Evolutionary conservation across 2,113 vertebrate species (phyloP).

Genomic region (Ophthalmolycus amberensis): DNA sequence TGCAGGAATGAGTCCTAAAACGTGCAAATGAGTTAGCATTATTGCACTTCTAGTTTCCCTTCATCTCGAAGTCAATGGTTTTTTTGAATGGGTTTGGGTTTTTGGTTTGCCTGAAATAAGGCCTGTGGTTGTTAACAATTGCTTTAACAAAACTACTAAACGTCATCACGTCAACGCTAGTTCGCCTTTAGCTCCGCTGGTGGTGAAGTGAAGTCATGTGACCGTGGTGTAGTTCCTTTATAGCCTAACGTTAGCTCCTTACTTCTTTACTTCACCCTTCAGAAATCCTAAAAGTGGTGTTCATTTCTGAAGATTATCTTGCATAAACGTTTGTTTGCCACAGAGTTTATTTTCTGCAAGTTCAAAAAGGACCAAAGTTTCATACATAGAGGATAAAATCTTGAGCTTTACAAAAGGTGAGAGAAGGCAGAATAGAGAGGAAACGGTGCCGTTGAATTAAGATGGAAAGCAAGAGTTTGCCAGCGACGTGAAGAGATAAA

Average conservation of each 20-base stretch:
- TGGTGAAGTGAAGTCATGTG: neutral
- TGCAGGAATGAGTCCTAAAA: neutral
- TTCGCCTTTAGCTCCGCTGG: neutral
- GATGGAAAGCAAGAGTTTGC: neutral
- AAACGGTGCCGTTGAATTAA: neutral
- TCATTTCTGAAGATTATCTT: neutral
- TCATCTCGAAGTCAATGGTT: neutral
- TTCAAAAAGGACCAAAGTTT: neutral
- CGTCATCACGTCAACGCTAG: neutral
- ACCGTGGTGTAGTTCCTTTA: neutral
- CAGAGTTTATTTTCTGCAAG: neutral
- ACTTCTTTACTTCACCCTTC: neutral
- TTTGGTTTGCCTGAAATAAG: neutral
- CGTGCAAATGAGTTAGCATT: neutral
- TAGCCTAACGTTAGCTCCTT: neutral
- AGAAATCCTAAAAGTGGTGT: neutral
- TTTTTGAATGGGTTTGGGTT: neutral
- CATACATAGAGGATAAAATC: neutral
- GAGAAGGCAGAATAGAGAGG: neutral
- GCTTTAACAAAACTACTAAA: neutral
- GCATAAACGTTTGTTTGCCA: too few relatives aligned
- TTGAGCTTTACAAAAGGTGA: neutral
- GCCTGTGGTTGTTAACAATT: neutral
- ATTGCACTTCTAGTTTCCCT: neutral
- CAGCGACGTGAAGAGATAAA: slow-evolving; percentile 21